Base-by-base conservation (phyloP, 2,797 vertebrate genomes). In the Oreonectes daqikongensis region DNA sequence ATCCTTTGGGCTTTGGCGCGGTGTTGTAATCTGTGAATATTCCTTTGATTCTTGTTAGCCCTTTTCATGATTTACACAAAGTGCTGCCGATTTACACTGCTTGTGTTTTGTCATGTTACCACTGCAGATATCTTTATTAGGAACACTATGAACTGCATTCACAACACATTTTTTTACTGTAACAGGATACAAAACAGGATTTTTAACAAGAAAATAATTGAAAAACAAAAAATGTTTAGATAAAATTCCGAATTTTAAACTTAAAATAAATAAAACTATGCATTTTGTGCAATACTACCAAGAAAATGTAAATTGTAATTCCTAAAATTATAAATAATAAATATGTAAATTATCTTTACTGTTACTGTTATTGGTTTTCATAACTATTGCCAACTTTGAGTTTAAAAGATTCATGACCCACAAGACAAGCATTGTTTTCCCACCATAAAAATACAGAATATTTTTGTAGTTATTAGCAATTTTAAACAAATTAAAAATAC, bases 371-470 rank as follows among this genome's bases (percentile, higher is more conserved):
- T 20, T 50, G 2, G 3, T 53, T 24, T 53, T 12, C 22, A 20
- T 20, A n/a, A 20, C n/a, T 20, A 20, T 75, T 44, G 18, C 42
- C 42, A 44, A 35, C 32, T 35, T 35, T 35, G 35, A 35, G 35
- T 35, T 35, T 2, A 9, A 10, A 35, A 10, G 35, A 9, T 35
- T 35, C 10, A 7, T 35, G 55, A 73, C 38, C 59, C 70, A 30
- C 75, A 65, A 52, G 28, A 26, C 35, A 35, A 10, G 35, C 35
- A 35, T 35, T 35, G 35, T 35, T 10, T 35, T 10, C 35, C n/a
- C 35, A 10, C 35, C 35, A 24, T 30, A 68, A 50, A 50, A 61
- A 77, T n/a, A 52, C 26, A 61, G 42, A 69, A 26, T 20, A 17
- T 10, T 1, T n/a, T 50, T 50, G 6, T 11, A 52, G n/a, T 1